Evolutionary conservation across 2,888 invertebrate genomes (phyloP).

Genomic region (Phyto melanocephala): DNA sequence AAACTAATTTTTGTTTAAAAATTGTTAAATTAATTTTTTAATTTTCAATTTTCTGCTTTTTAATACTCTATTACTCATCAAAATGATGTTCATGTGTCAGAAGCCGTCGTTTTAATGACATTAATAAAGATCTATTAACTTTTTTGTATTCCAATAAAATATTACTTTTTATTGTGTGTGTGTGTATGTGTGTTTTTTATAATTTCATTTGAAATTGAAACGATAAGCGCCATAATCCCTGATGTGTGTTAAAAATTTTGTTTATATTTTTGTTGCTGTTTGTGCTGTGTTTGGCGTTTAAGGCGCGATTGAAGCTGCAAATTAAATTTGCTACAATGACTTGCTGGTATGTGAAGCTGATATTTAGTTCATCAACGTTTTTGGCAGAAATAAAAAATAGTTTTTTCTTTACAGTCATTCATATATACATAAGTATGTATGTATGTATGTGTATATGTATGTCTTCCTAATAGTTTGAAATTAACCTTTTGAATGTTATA

Average conservation of each 20-base stretch:
- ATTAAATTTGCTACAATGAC: conserved; percentile 58
- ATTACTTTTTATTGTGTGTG: neutral
- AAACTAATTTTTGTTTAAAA: neutral
- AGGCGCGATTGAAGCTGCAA: conserved; percentile 47
- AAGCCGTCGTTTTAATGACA: conserved; percentile 61
- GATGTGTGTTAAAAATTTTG: conserved; percentile 55
- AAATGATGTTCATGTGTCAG: conserved; percentile 38
- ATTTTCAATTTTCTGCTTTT: conserved; percentile 35
- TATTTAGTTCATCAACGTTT: neutral
- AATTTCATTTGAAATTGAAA: conserved; percentile 57
- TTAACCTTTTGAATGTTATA: conserved; percentile 22
- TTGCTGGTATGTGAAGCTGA: conserved; percentile 38
- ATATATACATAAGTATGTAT: too few species aligned
- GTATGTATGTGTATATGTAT: neutral
- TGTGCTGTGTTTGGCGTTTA: conserved; percentile 1
- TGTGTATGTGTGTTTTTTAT: neutral
- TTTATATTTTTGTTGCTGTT: conserved; percentile 25
- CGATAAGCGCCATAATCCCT: conserved; percentile 65
- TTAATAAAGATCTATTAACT: conserved; percentile 60
- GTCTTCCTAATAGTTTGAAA: neutral
- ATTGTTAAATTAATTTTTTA: conserved; percentile 42
- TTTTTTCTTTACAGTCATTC: neutral
- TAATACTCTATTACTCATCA: conserved; percentile 50
- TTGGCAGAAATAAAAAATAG: neutral
- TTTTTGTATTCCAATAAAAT: conserved; percentile 45